A percentile compares a stretch with the other conserved stretches of the same genome.
phyloP scores from a whole-genome alignment of 1,140 invertebrate genomes.

The Drosophila nigrodunni region DNA sequence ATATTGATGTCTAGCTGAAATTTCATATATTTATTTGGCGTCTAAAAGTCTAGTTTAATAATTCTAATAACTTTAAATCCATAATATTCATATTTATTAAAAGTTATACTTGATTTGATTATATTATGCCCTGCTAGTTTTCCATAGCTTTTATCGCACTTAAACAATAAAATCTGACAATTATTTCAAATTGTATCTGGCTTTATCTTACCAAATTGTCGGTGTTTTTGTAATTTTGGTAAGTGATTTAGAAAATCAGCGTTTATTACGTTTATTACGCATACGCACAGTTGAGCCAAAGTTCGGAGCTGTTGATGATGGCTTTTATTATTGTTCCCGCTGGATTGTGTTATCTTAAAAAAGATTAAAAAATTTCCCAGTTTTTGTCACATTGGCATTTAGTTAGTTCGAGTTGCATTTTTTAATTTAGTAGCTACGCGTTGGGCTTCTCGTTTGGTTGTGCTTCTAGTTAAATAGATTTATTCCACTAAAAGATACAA shows the following conservation, averaged over 20 bases:
- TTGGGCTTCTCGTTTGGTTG: constrained; percentile 46
- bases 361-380: constrained; percentile 6
- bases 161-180: too few relatives aligned
- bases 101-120: too few relatives aligned
- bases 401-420: constrained; percentile 48
- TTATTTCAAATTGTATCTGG: too few relatives aligned
- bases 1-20: too few relatives aligned
- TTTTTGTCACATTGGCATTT: constrained; percentile 32
- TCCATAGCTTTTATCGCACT: too few relatives aligned
- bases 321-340: constrained; percentile 1
- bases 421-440: constrained; percentile 60
- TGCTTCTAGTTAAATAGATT: background rate
- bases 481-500: background rate
- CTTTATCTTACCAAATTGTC: too few relatives aligned
- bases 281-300: constrained; percentile 7
- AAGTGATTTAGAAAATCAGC: constrained; percentile 2
- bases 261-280: constrained; percentile 17
- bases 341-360: constrained; percentile 16
- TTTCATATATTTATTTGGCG: too few relatives aligned
- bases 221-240: too few relatives aligned
- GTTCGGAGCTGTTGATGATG: constrained; percentile 4
- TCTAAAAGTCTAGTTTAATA: too few relatives aligned
- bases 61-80: too few relatives aligned
- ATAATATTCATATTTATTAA: too few relatives aligned
- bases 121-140: too few relatives aligned